phyloP scores from a whole-genome alignment of 2,113 vertebrate genomes.

The Spilogale gracilis region DNA sequence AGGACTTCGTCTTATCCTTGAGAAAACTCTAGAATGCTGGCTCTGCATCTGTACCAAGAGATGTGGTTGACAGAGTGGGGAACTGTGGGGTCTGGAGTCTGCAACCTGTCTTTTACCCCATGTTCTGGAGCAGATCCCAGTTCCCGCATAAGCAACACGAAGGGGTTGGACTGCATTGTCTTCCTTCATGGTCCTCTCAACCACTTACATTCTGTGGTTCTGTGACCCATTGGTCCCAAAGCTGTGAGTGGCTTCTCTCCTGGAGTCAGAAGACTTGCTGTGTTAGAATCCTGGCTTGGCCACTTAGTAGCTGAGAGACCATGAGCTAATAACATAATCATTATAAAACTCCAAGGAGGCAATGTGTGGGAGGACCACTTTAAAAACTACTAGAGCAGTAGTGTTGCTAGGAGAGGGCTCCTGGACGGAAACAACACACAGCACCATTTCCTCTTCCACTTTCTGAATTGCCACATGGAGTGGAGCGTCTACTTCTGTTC shows the following conservation, averaged over 20 bases:
- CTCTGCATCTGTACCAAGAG: neutral
- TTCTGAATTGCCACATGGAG: neutral
- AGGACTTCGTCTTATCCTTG: neutral
- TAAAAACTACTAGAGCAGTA: neutral
- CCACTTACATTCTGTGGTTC: neutral
- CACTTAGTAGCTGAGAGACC: neutral
- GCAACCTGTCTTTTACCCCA: too few species aligned
- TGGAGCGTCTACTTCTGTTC: neutral
- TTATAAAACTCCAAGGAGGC: neutral
- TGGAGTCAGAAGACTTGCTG: neutral
- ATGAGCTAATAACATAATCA: neutral
- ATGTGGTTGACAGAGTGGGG: neutral
- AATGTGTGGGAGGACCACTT: neutral
- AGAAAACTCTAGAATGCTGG: neutral
- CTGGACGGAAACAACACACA: neutral
- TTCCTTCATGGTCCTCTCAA: neutral
- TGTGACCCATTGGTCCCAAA: neutral
- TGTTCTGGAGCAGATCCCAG: neutral
- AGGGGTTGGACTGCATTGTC: neutral
- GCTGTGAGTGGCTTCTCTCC: neutral
- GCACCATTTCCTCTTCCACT: neutral
- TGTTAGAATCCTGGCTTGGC: neutral
- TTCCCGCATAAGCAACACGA: neutral
- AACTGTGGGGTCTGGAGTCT: neutral
- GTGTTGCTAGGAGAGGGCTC: neutral